These are phyloP conservation scores for Pheosia tremula DNA, from an alignment of 2,888 invertebrate genomes.

Conservation along the genomic window DNA sequence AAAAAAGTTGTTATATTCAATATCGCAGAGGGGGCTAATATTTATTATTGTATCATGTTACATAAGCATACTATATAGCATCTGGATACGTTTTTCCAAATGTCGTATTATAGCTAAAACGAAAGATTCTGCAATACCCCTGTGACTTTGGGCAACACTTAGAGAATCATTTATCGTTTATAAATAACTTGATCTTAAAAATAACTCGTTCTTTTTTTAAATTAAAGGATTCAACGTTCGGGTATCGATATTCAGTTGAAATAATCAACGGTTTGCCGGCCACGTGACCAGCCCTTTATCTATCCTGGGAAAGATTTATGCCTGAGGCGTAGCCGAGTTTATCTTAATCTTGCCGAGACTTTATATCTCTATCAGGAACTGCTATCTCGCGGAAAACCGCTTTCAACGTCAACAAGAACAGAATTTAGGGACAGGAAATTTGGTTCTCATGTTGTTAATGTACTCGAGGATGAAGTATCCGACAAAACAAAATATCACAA, in stretches of 20 bases:
- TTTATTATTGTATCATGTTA: no score
- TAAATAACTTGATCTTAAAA: neutral
- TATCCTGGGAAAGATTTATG: conserved; percentile 65
- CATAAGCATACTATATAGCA: no score
- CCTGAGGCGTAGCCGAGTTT: conserved; percentile 62
- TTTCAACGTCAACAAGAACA: neutral
- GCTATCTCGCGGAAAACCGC: conserved; percentile 31
- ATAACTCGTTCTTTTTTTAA: conserved; percentile 9
- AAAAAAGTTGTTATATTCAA: no score
- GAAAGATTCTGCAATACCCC: no score
- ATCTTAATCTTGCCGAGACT: conserved; percentile 64
- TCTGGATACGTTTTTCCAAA: no score
- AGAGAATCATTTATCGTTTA: no score
- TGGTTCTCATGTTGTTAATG: no score
- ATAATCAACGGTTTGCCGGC: conserved; percentile 56
- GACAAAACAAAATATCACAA: no score
- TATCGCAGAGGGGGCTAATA: no score
- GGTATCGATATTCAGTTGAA: conserved; percentile 49
- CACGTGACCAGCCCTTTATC: conserved; percentile 68
- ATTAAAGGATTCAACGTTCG: conserved; percentile 16
- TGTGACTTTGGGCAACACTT: no score
- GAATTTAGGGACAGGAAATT: conserved; percentile 4
- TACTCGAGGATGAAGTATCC: no score
- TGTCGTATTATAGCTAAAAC: no score
- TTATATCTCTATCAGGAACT: conserved; percentile 60